Conservation (phyloP, 2,888 invertebrate genomes). For the Autographa pulchrina region DNA sequence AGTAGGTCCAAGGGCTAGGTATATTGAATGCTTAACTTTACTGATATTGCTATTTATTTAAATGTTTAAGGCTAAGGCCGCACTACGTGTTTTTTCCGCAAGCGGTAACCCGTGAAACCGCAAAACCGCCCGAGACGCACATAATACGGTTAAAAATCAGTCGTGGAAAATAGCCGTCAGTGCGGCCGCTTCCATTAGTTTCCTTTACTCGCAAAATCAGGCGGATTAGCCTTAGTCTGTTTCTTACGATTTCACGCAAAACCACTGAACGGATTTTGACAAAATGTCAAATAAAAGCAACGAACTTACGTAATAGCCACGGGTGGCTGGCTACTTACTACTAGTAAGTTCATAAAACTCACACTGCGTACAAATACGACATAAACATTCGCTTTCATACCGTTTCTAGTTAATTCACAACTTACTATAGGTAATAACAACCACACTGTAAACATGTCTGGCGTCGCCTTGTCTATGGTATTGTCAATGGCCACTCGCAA, state of each 20-base stretch:
- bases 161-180: too few relatives aligned
- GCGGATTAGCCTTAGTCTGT: neutral
- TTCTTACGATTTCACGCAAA: neutral
- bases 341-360: neutral
- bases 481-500: slow-evolving; percentile 68
- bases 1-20: too few relatives aligned
- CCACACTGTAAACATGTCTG: slow-evolving; percentile 15
- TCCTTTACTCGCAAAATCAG: too few relatives aligned
- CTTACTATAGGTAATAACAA: neutral
- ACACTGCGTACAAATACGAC: neutral
- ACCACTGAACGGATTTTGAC: neutral
- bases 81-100: too few relatives aligned
- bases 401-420: neutral
- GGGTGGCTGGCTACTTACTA: neutral
- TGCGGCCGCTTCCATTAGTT: too few relatives aligned
- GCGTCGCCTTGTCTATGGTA: slow-evolving; percentile 68
- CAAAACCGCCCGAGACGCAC: too few relatives aligned
- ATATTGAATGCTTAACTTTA: too few relatives aligned
- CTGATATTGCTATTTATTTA: too few relatives aligned
- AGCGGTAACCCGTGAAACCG: too few relatives aligned
- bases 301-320: neutral
- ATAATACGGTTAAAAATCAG: too few relatives aligned
- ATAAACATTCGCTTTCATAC: neutral
- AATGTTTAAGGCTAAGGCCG: too few relatives aligned
- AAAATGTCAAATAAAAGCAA: neutral